phyloP scores from a whole-genome alignment of 2,797 vertebrate genomes.

The Parambassis ranga region DNA sequence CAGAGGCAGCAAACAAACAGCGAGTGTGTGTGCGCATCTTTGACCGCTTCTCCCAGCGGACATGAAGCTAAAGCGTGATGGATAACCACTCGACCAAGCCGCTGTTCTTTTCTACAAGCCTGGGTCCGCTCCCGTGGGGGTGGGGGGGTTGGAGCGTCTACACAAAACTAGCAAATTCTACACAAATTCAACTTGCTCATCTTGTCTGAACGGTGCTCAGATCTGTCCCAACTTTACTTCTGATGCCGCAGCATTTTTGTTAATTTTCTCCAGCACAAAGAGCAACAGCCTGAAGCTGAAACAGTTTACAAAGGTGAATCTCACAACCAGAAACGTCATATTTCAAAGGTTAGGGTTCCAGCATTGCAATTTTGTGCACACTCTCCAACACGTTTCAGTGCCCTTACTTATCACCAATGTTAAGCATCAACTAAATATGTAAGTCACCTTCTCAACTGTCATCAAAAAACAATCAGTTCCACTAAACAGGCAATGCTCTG shows the following conservation, averaged over 20 bases:
- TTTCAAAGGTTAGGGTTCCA: constrained; percentile 20
- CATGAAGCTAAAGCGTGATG: constrained; percentile 64
- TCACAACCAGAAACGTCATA: too few relatives aligned
- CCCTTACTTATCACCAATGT: constrained; percentile 36
- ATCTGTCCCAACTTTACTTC: too few relatives aligned
- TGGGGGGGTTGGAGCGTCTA: too few relatives aligned
- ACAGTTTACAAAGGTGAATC: too few relatives aligned
- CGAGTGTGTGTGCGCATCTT: constrained; percentile 43
- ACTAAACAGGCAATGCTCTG: constrained; percentile 43
- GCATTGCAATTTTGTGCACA: neutral
- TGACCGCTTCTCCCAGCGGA: constrained; percentile 61
- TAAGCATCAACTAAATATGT: constrained; percentile 52
- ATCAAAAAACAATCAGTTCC: constrained; percentile 72
- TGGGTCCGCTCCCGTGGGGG: constrained; percentile 44
- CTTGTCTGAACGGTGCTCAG: neutral
- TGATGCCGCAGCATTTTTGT: too few relatives aligned
- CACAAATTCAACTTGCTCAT: constrained; percentile 53
- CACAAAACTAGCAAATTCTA: constrained; percentile 62
- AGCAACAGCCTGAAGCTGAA: too few relatives aligned
- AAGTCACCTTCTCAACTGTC: constrained; percentile 68
- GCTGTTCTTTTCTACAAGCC: constrained; percentile 54
- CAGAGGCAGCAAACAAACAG: constrained; percentile 61
- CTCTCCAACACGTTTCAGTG: constrained; percentile 1
- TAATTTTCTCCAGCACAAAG: too few relatives aligned
- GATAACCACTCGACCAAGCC: constrained; percentile 66